Percentiles rank a stretch among this genome's conserved stretches.
Conservation (phyloP, 2,113 vertebrate genomes). For the Dendrocopos noguchii region DNA sequence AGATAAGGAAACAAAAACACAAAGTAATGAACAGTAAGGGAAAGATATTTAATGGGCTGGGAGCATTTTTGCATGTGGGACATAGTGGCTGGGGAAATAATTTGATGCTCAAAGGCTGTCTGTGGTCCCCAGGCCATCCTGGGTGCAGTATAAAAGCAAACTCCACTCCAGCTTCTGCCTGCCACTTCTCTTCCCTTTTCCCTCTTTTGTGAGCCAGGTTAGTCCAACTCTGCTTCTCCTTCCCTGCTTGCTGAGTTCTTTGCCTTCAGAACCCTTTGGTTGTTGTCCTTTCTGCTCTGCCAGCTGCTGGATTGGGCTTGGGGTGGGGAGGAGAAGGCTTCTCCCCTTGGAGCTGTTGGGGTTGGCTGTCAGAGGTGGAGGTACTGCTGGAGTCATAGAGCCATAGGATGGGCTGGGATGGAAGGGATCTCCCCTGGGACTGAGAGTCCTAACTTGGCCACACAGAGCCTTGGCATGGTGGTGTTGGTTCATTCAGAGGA, state of each 20-base stretch:
- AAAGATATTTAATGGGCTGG: background rate
- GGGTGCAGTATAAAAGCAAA: constrained; percentile 38
- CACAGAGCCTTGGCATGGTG: too few species aligned
- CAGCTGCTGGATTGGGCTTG: background rate
- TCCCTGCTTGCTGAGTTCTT: background rate
- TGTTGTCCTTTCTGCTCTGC: background rate
- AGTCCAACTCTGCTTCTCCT: background rate
- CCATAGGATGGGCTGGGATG: too few species aligned
- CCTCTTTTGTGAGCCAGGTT: constrained; percentile 43
- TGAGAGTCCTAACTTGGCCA: too few species aligned
- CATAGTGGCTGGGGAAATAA: background rate
- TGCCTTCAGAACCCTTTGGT: background rate
- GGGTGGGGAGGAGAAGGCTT: background rate
- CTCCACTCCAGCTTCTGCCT: background rate
- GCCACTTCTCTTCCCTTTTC: background rate
- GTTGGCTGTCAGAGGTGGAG: background rate
- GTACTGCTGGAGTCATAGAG: background rate
- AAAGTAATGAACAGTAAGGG: background rate
- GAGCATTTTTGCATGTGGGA: constrained; percentile 8
- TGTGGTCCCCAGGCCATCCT: constrained; percentile 43
- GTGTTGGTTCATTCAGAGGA: too few species aligned
- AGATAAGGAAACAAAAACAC: constrained; percentile 46
- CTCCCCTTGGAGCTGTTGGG: background rate
- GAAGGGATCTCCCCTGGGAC: too few species aligned
- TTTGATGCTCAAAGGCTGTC: constrained; percentile 50